Evolutionary conservation across 2,888 invertebrate genomes (phyloP).

Genomic region (Xestobium rufovillosum): DNA sequence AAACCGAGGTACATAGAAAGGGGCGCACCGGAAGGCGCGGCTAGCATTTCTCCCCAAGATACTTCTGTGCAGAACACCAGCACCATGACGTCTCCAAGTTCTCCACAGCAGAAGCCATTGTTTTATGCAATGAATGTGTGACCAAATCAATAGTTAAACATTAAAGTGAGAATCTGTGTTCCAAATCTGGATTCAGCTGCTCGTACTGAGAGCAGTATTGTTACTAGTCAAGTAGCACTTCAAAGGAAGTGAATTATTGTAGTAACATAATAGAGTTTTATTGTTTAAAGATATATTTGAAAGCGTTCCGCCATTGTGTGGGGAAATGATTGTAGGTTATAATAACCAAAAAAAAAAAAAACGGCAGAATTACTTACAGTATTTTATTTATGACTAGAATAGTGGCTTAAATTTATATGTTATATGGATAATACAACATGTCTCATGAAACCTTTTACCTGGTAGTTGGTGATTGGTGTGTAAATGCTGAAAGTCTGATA

Average conservation of each 20-base stretch:
- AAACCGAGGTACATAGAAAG: slow-evolving; percentile 49
- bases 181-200: slow-evolving; percentile 7
- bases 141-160: slow-evolving; percentile 55
- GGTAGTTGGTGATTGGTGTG: no score
- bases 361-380: slow-evolving; percentile 36
- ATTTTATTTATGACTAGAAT: slow-evolving; percentile 21
- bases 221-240: slow-evolving; percentile 2
- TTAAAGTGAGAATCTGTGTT: slow-evolving; percentile 28
- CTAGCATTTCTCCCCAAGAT: slow-evolving; percentile 62
- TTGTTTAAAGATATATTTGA: slow-evolving; percentile 8
- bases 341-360: slow-evolving; percentile 33
- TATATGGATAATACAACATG: no score
- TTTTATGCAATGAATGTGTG: slow-evolving; percentile 86
- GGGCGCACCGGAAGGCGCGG: slow-evolving; percentile 67
- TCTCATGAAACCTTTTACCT: no score
- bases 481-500: no score
- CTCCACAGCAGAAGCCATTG: slow-evolving; percentile 51
- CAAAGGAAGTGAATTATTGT: slow-evolving; percentile 11
- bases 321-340: slow-evolving; percentile 34
- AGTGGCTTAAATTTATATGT: no score
- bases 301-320: not conserved
- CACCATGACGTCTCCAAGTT: slow-evolving; percentile 42
- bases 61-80: slow-evolving; percentile 42
- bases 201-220: slow-evolving; percentile 5
- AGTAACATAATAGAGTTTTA: slow-evolving; percentile 6